phyloP scores from a whole-genome alignment of 2,888 invertebrate genomes.

The Stratiomys singularior region DNA sequence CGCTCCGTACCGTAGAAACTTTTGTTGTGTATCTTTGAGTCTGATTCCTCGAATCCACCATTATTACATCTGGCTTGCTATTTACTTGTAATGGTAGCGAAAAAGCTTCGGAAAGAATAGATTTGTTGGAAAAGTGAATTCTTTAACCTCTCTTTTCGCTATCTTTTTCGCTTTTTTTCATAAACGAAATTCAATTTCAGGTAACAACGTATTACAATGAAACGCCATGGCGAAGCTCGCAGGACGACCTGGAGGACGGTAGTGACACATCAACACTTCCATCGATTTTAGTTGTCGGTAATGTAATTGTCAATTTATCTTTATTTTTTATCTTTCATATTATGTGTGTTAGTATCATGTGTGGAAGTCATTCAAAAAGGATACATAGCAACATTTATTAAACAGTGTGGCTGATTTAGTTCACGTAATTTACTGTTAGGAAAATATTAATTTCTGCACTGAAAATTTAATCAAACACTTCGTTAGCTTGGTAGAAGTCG shows the following conservation, averaged over 20 bases:
- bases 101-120: not conserved
- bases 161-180: not conserved
- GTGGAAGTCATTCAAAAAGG: too few species aligned
- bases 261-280: conserved; percentile 82
- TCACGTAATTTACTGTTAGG: too few species aligned
- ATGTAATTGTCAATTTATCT: conserved; percentile 66
- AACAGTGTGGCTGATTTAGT: too few species aligned
- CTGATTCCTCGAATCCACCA: not conserved
- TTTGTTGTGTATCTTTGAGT: not conserved
- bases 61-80: not conserved
- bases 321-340: conserved; percentile 50
- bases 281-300: conserved; percentile 84
- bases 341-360: too few species aligned
- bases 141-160: too few species aligned
- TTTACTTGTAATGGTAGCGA: not conserved
- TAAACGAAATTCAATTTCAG: conserved; percentile 56
- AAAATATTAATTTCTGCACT: too few species aligned
- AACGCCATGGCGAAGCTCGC: conserved; percentile 59
- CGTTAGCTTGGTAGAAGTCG: too few species aligned
- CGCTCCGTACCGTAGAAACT: too few species aligned
- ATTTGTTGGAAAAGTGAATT: not conserved
- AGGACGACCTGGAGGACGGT: conserved; percentile 65
- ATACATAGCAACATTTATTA: too few species aligned
- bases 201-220: conserved; percentile 65
- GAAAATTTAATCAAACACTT: too few species aligned